A percentile compares a stretch with the other conserved stretches of the same genome.
phyloP scores from a whole-genome alignment of 2,888 invertebrate genomes.

The Lysandra bellargus region DNA sequence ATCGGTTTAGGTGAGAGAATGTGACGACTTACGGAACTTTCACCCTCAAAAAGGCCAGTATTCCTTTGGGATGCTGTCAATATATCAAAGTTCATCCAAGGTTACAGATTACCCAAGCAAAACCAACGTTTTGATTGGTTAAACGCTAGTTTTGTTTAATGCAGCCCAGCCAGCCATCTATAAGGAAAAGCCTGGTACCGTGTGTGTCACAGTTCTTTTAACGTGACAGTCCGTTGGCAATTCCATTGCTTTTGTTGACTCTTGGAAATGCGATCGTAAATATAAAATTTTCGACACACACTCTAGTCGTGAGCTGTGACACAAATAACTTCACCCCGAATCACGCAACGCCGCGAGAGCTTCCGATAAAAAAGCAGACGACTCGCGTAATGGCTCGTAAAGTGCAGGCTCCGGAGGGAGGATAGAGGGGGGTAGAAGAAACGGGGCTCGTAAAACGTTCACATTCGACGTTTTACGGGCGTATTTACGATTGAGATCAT shows the following conservation, averaged over 20 bases:
- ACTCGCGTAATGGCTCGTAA: slow-evolving; percentile 22
- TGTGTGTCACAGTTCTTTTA: too few relatives aligned
- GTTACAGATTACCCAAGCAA: too few relatives aligned
- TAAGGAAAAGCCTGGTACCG: too few relatives aligned
- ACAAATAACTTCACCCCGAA: slow-evolving; percentile 6
- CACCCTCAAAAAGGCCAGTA: too few relatives aligned
- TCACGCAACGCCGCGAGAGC: neutral
- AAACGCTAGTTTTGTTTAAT: too few relatives aligned
- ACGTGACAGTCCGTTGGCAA: neutral
- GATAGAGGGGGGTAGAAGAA: neutral
- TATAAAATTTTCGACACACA: neutral
- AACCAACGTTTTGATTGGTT: too few relatives aligned
- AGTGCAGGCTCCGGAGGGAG: neutral
- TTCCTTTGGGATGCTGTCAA: too few relatives aligned
- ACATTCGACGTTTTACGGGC: slow-evolving; percentile 52
- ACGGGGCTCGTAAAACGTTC: slow-evolving; percentile 41
- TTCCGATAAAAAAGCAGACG: slow-evolving; percentile 14
- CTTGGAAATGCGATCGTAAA: neutral
- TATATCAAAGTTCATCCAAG: too few relatives aligned
- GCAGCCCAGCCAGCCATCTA: too few relatives aligned
- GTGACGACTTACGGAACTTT: too few relatives aligned
- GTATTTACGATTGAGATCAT: slow-evolving; percentile 41
- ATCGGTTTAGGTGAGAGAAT: too few relatives aligned
- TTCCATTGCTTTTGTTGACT: neutral
- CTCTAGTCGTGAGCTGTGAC: neutral